Conservation (phyloP, 2,113 vertebrate genomes). For the Albula goreensis region DNA sequence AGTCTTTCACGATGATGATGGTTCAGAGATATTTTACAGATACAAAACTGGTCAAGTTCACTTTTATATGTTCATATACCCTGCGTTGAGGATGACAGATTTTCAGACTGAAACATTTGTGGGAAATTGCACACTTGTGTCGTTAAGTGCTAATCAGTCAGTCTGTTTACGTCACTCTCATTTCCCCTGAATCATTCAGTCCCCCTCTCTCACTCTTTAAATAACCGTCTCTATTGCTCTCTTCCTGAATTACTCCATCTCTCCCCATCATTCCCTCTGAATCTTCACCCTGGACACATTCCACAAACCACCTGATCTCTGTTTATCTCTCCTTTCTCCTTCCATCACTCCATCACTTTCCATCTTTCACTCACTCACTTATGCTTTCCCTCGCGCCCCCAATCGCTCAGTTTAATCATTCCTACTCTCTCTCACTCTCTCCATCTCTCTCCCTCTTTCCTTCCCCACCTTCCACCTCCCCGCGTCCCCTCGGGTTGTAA, state of each 20-base stretch:
- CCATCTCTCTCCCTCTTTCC: conserved; percentile 10
- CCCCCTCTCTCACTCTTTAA: no score
- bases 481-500: conserved; percentile 1
- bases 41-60: no score
- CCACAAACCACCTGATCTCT: neutral
- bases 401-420: neutral
- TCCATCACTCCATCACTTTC: neutral
- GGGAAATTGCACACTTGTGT: no score
- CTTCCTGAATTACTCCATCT: neutral
- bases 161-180: neutral
- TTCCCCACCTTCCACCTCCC: neutral
- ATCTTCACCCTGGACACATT: no score
- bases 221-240: no score
- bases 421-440: neutral
- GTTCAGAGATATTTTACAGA: no score
- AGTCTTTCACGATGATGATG: no score
- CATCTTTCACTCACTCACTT: neutral
- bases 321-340: neutral
- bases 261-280: neutral
- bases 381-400: neutral
- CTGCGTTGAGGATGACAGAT: neutral
- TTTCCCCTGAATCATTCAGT: neutral
- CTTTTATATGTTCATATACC: neutral
- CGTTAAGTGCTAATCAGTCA: no score
- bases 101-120: conserved; percentile 43